Evolutionary conservation across 2,888 invertebrate genomes (phyloP).

Genomic region (Xestoiulus laeticollis): DNA sequence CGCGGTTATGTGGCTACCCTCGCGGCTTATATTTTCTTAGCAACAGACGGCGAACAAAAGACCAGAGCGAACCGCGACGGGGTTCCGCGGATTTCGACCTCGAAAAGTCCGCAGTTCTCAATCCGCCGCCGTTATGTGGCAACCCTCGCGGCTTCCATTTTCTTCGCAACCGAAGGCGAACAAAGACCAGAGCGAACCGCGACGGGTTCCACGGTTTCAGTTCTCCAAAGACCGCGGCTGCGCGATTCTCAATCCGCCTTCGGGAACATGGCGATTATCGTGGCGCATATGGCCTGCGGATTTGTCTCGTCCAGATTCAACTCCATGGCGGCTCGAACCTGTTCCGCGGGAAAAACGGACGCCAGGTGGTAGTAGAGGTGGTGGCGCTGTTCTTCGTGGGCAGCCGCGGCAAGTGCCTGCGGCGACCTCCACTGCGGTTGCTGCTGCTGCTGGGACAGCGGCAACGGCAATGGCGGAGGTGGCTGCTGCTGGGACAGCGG

Average conservation of each 20-base stretch:
- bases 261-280: slow-evolving; percentile 78
- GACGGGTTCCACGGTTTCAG: too few species aligned
- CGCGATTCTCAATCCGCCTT: slow-evolving; percentile 48
- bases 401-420: slow-evolving; percentile 58
- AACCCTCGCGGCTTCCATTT: slow-evolving; percentile 83
- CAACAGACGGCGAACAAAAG: too few species aligned
- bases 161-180: too few species aligned
- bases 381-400: slow-evolving; percentile 73
- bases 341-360: slow-evolving; percentile 89
- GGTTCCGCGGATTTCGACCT: too few species aligned
- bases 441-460: neutral
- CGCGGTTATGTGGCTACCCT: too few species aligned
- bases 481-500: neutral
- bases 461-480: too few species aligned
- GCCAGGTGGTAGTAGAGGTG: slow-evolving; percentile 86
- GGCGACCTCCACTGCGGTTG: neutral
- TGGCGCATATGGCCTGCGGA: slow-evolving; percentile 87
- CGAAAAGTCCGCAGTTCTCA: neutral
- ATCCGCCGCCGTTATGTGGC: slow-evolving; percentile 71
- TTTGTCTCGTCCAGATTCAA: slow-evolving; percentile 88
- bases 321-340: slow-evolving; percentile 88
- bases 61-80: too few species aligned
- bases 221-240: too few species aligned
- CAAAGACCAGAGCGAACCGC: too few species aligned
- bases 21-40: too few species aligned